Base-by-base conservation (phyloP, 2,113 vertebrate species). In the Taxidea taxus region DNA sequence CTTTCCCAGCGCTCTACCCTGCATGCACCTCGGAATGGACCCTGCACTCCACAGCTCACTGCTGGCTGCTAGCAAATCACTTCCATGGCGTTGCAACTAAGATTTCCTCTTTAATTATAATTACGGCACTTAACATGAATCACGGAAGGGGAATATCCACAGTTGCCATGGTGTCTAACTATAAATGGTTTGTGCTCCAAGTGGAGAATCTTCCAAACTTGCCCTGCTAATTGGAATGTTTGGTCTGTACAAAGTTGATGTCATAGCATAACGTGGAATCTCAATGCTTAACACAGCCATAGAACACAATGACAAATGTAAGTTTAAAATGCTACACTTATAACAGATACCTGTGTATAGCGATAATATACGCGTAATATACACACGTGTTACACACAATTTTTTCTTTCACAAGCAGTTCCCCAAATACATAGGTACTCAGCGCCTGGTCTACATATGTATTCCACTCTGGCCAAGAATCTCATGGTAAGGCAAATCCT, bases 21-120 rank as follows among this genome's bases (percentile, higher is more conserved):
- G 60, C 7, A 0, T 3, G 9, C n/a, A 37, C 78, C 74, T 95
- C 42, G 58, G 80, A 93, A 37, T 49, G 97, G 44, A 80, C 95
- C 44, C 15, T 34, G n/a, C 47, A 88, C 85, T 83, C 91, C 92
- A 27, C 13, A 64, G 54, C 89, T 85, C 47, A 87, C 18, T 21
- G 58, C 80, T 81, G 94, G 82, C 37, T 39, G 85, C 56, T 31
- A 85, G 84, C 58, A 84, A 74, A 93, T 84, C 86, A 91, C 25
- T 85, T 60, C 39, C 4, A 4, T 64, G 93, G 96, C 88, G 75
- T 95, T 96, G 85, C 97, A 91, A 93, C 70, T 39, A 87, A 90
- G 74, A 90, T 94, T 11, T 94, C 75, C 89, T 98, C 95, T 96
- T 97, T 98, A 95, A 96, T 96, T 98, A 97, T 88, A 98, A 98